phyloP scores from a whole-genome alignment of 2,113 vertebrate species.

The Mustela nigripes region DNA sequence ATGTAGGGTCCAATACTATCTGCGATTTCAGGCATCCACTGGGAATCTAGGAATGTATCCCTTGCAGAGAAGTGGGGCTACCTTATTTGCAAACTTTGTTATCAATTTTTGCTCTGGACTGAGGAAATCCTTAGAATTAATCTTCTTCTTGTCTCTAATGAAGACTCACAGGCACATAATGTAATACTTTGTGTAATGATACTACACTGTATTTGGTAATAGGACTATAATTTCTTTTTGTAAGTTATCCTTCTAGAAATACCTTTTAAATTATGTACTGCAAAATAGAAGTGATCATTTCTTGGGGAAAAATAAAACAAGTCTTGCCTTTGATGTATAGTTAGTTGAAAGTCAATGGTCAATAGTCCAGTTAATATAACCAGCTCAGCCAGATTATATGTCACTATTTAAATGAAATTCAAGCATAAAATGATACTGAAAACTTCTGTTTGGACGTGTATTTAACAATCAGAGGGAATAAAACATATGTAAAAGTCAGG shows the following conservation, averaged over 20 bases:
- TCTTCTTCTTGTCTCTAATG: constrained; percentile 2
- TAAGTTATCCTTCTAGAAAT: constrained; percentile 28
- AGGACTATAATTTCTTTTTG: background rate
- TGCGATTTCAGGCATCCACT: background rate
- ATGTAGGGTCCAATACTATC: background rate
- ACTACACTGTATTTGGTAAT: background rate
- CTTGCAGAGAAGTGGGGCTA: background rate
- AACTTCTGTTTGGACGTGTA: background rate
- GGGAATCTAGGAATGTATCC: background rate
- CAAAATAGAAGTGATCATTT: constrained; percentile 60
- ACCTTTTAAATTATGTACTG: constrained; percentile 3
- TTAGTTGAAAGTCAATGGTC: constrained; percentile 24
- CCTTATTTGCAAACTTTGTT: background rate
- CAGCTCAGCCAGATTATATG: background rate
- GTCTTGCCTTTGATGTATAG: background rate
- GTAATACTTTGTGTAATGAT: background rate
- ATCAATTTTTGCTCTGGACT: background rate
- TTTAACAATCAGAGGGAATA: background rate
- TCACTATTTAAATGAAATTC: constrained; percentile 69
- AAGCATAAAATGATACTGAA: constrained; percentile 12
- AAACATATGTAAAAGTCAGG: background rate
- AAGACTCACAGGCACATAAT: background rate
- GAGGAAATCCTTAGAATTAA: background rate
- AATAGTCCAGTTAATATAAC: constrained; percentile 39
- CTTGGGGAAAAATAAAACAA: constrained; percentile 49